A percentile compares a stretch with the other conserved stretches of the same genome.
These are phyloP conservation scores for Zosterops lateralis DNA, from an alignment of 2,113 vertebrate genomes.

Conservation along the genomic window DNA sequence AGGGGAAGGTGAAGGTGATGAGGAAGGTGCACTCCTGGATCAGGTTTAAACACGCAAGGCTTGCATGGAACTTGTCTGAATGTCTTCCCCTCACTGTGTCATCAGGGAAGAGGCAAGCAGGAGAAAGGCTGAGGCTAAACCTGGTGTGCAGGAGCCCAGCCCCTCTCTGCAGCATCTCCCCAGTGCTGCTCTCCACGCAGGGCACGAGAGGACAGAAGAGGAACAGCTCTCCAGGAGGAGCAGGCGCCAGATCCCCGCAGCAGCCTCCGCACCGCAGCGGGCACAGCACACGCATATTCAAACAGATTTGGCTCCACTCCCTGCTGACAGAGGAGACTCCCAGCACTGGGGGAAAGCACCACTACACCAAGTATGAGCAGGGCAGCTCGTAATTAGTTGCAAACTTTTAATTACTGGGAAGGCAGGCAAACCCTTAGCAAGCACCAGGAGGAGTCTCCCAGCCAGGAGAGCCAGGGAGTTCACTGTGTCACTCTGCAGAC, in stretches of 20 bases:
- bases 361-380: neutral
- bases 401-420: neutral
- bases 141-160: neutral
- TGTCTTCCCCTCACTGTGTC: neutral
- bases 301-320: neutral
- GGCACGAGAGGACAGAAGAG: neutral
- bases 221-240: neutral
- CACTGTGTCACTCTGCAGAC: neutral
- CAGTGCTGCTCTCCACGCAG: neutral
- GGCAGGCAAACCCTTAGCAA: neutral
- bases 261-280: neutral
- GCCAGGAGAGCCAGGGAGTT: neutral
- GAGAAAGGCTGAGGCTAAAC: neutral
- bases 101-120: neutral
- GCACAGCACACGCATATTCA: neutral
- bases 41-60: neutral
- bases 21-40: neutral
- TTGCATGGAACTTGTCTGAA: neutral
- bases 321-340: neutral
- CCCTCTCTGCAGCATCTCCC: neutral
- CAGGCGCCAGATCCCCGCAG: neutral
- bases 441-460: neutral
- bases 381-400: neutral
- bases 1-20: fast-evolving
- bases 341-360: neutral